Evolutionary conservation across 2,797 vertebrate genomes (phyloP), one percentile per base, ranked within the genome.

Genomic region (Clarias pachynema): DNA sequence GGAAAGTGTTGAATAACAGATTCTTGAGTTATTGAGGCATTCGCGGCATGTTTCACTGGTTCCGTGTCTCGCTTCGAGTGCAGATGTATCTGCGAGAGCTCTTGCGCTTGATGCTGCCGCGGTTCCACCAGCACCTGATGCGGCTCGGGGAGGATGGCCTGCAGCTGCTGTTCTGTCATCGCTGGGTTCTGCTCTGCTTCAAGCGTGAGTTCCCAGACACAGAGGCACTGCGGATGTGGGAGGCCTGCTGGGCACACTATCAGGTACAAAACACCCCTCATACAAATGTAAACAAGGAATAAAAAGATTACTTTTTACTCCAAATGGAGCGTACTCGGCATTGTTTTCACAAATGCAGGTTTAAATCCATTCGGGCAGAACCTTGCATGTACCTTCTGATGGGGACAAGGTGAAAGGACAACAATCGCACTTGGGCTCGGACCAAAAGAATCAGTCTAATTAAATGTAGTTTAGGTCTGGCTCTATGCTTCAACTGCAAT

Each of bases 221-320:
- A 0, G 98, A 99, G 91, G 98, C 98, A 0, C 90, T 99, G 93
- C 96, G 97, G 70, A 98, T 99, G 96, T 99, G 98, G 98, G 98
- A 99, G 84, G 98, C 98, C 1, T 99, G 98, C 96, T 99, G 98
- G 98, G 98, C 98, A 15, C 98, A 99, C 94, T 99, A 99, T 88
- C 98, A 99, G 98, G 98, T 99, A 82, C 37, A 59, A 74, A 63
- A 77, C 69, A 44, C 9, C 9, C 8, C 44, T 44, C 44, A 44
- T 57, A 77, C 9, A 22, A 59, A 78, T 15, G 10, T 37, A 34
- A 78, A 60, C 56, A 24, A 75, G 44, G 16, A 56, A 57, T 29
- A 57, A 31, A 29, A 20, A 31, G 2, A 74, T 15, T 29, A 15
- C 44, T 74, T 75, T 56, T 59, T 22, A 10, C 7, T 44, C 69